These are phyloP conservation scores for Heliocidaris tuberculata DNA, from an alignment of 35 echinoderm and acorn worm species.

Conservation along the genomic window DNA sequence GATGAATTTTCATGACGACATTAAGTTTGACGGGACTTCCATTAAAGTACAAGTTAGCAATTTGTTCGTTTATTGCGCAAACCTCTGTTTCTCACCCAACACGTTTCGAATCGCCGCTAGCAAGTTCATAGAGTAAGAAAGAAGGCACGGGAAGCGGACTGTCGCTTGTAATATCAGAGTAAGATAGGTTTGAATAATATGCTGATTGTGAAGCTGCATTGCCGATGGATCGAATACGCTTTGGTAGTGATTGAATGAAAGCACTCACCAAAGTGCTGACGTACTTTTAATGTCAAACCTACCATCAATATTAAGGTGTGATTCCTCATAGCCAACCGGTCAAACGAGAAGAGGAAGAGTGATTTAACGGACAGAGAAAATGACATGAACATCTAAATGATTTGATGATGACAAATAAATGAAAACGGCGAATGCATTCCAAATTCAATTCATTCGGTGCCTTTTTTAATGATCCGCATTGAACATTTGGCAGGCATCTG, in stretches of 20 bases:
- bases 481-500: too few relatives aligned
- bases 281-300: conserved; percentile 9
- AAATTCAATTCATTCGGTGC: neutral
- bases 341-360: neutral
- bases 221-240: neutral
- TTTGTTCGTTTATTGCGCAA: neutral
- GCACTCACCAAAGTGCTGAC: neutral
- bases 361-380: neutral
- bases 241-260: neutral
- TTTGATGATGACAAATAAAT: neutral
- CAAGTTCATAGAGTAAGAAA: neutral
- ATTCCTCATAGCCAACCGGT: neutral
- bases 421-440: too few relatives aligned
- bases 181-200: conserved; percentile 20
- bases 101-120: conserved; percentile 2
- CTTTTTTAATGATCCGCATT: too few relatives aligned
- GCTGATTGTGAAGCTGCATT: neutral
- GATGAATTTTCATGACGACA: conserved; percentile 42
- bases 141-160: neutral
- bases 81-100: conserved; percentile 5
- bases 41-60: conserved; percentile 34
- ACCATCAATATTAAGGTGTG: neutral
- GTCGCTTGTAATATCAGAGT: conserved; percentile 15
- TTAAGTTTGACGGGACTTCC: conserved; percentile 18
- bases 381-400: neutral